These are phyloP conservation scores for Callionymus lyra DNA, from an alignment of 2,113 vertebrate species.

Conservation along the genomic window DNA sequence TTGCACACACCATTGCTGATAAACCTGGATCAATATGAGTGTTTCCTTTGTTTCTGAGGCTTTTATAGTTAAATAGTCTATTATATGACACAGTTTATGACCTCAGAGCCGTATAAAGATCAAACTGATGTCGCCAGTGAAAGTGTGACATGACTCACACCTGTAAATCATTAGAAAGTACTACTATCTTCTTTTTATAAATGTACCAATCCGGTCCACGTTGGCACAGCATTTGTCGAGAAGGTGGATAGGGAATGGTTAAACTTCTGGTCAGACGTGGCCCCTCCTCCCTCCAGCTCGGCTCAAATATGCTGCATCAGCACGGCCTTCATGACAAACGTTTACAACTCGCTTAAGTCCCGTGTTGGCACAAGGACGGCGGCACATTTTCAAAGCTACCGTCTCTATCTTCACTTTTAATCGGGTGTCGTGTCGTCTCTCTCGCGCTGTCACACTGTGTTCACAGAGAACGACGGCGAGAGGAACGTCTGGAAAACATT, in stretches of 20 bases:
- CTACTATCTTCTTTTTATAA: no score
- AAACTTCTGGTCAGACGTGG: conserved; percentile 32
- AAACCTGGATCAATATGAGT: not conserved
- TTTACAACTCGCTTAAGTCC: conserved; percentile 1
- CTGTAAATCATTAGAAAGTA: no score
- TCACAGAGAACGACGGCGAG: conserved; percentile 7
- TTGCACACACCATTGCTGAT: no score
- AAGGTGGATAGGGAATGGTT: conserved; percentile 28
- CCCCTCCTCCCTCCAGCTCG: conserved; percentile 28
- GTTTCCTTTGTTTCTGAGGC: conserved; percentile 36
- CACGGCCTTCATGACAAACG: conserved; percentile 36
- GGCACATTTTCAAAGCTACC: not conserved
- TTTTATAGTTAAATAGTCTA: conserved; percentile 2
- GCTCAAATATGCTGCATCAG: conserved; percentile 48
- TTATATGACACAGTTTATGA: conserved; percentile 16
- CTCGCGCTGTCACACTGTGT: conserved; percentile 12
- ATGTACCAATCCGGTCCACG: no score
- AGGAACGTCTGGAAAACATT: conserved; percentile 61
- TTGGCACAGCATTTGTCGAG: not conserved
- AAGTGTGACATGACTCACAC: no score
- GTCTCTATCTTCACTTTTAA: conserved; percentile 13
- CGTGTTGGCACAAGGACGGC: conserved; percentile 2
- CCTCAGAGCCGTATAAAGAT: conserved; percentile 8
- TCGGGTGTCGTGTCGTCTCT: conserved; percentile 22
- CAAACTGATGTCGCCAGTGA: not conserved